These are phyloP conservation scores for Pygmarrhopalites habei DNA, from an alignment of 1,140 invertebrate species.

Conservation along the genomic window DNA sequence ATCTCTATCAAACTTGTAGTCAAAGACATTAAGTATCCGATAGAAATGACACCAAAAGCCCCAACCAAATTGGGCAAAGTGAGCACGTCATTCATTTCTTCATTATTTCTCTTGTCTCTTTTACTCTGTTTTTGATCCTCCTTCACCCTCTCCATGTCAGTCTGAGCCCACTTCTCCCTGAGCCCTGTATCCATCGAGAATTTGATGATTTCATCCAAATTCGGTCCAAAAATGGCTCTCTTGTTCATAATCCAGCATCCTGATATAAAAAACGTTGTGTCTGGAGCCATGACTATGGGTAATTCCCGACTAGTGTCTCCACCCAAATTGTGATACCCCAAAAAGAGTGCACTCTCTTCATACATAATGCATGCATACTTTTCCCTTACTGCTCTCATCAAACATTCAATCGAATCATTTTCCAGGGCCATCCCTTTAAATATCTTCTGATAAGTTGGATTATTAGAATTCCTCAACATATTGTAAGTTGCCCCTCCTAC, in stretches of 20 bases:
- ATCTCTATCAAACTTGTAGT: too few relatives aligned
- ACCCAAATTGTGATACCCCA: too few relatives aligned
- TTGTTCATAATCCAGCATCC: constrained; percentile 14
- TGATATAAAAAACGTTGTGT: constrained; percentile 12
- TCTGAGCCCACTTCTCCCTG: constrained; percentile 5
- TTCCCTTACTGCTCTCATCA: constrained; percentile 11
- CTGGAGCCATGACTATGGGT: too few relatives aligned
- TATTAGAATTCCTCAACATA: constrained; percentile 16
- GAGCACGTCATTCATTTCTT: too few relatives aligned
- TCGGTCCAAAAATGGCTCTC: constrained; percentile 10
- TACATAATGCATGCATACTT: too few relatives aligned
- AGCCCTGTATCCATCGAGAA: constrained; percentile 8
- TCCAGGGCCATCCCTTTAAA: constrained; percentile 21
- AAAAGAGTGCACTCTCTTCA: too few relatives aligned
- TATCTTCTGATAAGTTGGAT: constrained; percentile 24
- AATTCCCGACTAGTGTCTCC: too few relatives aligned
- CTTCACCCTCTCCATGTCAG: constrained; percentile 6
- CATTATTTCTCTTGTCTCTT: too few relatives aligned
- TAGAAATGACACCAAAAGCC: too few relatives aligned
- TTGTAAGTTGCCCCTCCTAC: constrained; percentile 19
- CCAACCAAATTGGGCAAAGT: too few relatives aligned
- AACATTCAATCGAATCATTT: constrained; percentile 18
- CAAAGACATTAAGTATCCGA: too few relatives aligned
- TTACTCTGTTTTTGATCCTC: too few relatives aligned
- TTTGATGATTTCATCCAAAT: constrained; percentile 13